These are phyloP conservation scores for Synergus itoensis DNA, from an alignment of 2,888 invertebrate genomes.

Conservation along the genomic window DNA sequence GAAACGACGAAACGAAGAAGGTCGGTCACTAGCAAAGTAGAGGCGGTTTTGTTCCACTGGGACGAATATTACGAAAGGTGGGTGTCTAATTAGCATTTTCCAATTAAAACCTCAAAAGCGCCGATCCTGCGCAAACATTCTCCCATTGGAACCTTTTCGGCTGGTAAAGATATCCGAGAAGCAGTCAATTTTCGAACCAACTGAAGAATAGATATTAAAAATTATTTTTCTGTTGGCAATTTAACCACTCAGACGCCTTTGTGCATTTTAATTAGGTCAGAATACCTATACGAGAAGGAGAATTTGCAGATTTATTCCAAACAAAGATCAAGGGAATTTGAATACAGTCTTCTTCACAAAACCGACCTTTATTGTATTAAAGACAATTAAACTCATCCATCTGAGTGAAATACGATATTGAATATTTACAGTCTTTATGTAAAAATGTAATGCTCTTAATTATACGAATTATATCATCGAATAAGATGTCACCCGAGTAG, in stretches of 20 bases:
- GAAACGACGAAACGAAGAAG: constrained; percentile 43
- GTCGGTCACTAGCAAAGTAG: constrained; percentile 30
- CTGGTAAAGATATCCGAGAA: constrained; percentile 28
- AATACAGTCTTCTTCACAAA: neutral
- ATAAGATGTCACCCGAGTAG: neutral
- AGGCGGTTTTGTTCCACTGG: constrained; percentile 42
- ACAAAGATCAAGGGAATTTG: constrained; percentile 4
- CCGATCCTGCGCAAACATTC: constrained; percentile 39
- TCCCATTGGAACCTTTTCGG: constrained; percentile 29
- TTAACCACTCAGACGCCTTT: neutral
- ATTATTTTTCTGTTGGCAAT: constrained; percentile 22
- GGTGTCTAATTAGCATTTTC: constrained; percentile 70
- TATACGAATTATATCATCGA: no score
- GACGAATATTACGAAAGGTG: constrained; percentile 64
- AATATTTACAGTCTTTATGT: neutral
- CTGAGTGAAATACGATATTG: neutral
- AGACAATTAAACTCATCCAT: neutral
- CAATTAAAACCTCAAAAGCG: constrained; percentile 66
- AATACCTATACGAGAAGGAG: neutral
- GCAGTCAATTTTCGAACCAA: constrained; percentile 20
- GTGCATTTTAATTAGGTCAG: constrained; percentile 18
- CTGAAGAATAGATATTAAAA: constrained; percentile 34
- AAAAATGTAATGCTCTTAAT: neutral
- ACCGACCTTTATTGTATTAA: constrained; percentile 4
- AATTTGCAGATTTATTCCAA: constrained; percentile 33